These are phyloP conservation scores for Lithobius niger DNA, from an alignment of 1,140 invertebrate genomes.

Conservation along the genomic window DNA sequence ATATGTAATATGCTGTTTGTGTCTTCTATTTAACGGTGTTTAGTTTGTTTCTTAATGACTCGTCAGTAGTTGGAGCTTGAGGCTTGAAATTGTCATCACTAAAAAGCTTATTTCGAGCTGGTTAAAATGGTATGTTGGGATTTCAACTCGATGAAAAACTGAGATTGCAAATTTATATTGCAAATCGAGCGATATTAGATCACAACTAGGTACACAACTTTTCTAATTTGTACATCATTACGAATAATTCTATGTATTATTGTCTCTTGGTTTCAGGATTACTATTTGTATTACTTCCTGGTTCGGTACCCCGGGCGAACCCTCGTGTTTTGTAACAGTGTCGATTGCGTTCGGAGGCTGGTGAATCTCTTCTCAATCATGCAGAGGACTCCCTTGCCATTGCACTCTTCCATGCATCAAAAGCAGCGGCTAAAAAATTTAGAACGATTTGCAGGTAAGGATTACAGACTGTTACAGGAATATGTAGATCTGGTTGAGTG, in stretches of 20 bases:
- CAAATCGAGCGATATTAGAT: too few species aligned
- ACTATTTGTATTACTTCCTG: constrained; percentile 86
- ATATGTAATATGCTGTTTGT: too few species aligned
- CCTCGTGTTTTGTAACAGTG: constrained; percentile 94
- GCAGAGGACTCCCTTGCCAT: constrained; percentile 57
- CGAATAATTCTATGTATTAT: constrained; percentile 3
- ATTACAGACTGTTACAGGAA: constrained; percentile 17
- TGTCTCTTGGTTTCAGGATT: constrained; percentile 43
- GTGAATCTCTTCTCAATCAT: constrained; percentile 67
- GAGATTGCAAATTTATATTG: too few species aligned
- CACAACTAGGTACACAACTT: too few species aligned
- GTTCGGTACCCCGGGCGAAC: constrained; percentile 71
- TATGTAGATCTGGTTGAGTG: not conserved
- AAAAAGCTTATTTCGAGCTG: too few species aligned
- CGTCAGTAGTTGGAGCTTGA: too few species aligned
- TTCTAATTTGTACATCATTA: not conserved
- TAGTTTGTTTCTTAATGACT: not conserved
- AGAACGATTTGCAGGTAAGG: constrained; percentile 67
- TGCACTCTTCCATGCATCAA: constrained; percentile 94
- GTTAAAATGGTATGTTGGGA: too few species aligned
- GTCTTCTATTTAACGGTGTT: too few species aligned
- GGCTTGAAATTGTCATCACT: too few species aligned
- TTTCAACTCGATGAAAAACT: too few species aligned
- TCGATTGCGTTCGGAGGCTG: constrained; percentile 76
- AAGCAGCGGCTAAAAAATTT: constrained; percentile 86